Evolutionary conservation across 1,140 invertebrate genomes (phyloP).

Genomic region (Nilaparvata lugens): DNA sequence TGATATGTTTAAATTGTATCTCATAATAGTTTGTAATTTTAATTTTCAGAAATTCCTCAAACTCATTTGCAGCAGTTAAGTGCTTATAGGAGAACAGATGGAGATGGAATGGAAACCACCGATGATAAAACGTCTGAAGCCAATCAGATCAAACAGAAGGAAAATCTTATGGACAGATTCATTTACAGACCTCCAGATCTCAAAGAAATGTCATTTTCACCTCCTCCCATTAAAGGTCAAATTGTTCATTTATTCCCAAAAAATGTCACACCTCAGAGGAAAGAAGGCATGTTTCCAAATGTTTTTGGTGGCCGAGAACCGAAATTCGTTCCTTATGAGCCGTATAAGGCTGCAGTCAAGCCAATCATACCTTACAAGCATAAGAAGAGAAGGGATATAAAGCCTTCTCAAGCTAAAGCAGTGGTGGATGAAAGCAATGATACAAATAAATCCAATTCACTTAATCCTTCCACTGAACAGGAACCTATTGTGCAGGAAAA

Average conservation of each 20-base stretch:
- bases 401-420: background rate
- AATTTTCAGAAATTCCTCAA: background rate
- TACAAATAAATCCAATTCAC: background rate
- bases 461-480: background rate
- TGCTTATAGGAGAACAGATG: conserved; percentile 35
- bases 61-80: background rate
- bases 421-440: background rate
- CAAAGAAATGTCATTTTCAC: conserved; percentile 32
- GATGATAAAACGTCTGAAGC: conserved; percentile 23
- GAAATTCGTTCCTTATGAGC: conserved; percentile 82
- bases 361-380: conserved; percentile 50
- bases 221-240: conserved; percentile 38
- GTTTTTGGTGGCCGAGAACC: conserved; percentile 56
- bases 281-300: conserved; percentile 27
- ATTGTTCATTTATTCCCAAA: conserved; percentile 39
- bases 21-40: too few species aligned
- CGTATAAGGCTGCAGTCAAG: conserved; percentile 75
- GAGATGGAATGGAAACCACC: conserved; percentile 45
- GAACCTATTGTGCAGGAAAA: conserved; percentile 24
- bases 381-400: conserved; percentile 18
- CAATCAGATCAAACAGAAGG: conserved; percentile 29
- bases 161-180: conserved; percentile 30
- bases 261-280: conserved; percentile 32
- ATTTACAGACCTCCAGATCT: conserved; percentile 41
- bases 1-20: too few species aligned